Evolutionary conservation across 2,888 invertebrate genomes (phyloP).

Genomic region (Acanthosepion lycidas): DNA sequence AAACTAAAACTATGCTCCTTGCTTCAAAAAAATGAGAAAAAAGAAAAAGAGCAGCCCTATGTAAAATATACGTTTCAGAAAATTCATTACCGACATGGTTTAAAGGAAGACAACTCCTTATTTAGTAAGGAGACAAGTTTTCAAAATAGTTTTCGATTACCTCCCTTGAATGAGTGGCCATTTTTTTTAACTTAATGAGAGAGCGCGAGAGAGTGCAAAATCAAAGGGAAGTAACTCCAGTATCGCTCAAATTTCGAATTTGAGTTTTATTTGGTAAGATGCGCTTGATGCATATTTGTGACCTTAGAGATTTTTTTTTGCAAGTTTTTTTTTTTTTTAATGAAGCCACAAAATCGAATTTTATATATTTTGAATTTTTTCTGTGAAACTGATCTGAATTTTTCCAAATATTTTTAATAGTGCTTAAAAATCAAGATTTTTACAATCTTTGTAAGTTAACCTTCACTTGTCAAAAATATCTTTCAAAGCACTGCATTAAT

Average conservation of each 20-base stretch:
- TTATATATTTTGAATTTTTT: background rate
- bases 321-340: background rate
- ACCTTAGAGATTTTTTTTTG: background rate
- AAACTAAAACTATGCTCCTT: conserved; percentile 16
- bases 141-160: background rate
- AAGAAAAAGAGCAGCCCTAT: background rate
- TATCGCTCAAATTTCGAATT: background rate
- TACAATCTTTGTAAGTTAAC: background rate
- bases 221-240: background rate
- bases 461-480: background rate
- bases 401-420: background rate
- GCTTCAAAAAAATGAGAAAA: conserved; percentile 1
- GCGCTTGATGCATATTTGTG: background rate
- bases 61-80: background rate
- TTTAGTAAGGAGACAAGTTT: background rate
- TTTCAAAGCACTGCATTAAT: background rate
- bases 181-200: background rate
- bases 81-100: background rate
- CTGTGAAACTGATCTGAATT: background rate
- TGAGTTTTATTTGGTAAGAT: conserved; percentile 8
- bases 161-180: background rate
- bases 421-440: background rate
- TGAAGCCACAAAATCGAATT: background rate
- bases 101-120: background rate
- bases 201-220: background rate